Evolutionary conservation across 1,140 invertebrate species (phyloP), one percentile per base, ranked within the genome.

Genomic region (Luehdorfia chinensis): DNA sequence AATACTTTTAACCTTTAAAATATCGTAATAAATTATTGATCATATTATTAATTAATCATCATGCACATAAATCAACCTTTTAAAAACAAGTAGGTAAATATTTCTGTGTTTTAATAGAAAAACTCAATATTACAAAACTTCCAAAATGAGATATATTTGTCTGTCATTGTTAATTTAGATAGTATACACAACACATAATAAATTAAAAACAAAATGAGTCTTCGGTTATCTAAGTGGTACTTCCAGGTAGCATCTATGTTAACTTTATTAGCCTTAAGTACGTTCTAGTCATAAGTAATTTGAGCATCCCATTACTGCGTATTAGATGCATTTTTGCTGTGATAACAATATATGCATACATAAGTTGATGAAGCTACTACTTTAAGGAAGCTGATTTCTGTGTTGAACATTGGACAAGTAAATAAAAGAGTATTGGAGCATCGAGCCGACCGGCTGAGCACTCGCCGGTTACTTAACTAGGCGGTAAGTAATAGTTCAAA

Each of bases 401-500:
- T 51, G 45, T 61, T 66, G 59, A 59, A 56, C 46, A 65, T 66
- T 61, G 47, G 58, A 57, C 39, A 50, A 46, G 74, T 64, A 72
- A 74, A 75, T 63, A 75, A 59, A 67, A 36, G 55, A 58, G 31
- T 60, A 57, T 71, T 56, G 57, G 59, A 46, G 55, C 59, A 60
- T 66, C 25, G 43, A 55, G 25, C 37, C 55, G 36, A 47, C 28
- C 32, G 45, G 47, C 28, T 37, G 50, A 46, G 50, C 52, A 57
- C 56, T 63, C 48, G 57, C 58, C 19, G 55, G 55, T 43, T 63
- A 58, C 23, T 55, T 59, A 69, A 69, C 59, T 61, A 55, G 36
- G 21, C 51, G 67, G 55, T 85, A 85, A 83, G 60, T 75, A 71
- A 69, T 71, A 76, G 72, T 51, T 48, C 64, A 81, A 80, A 83